Evolutionary conservation across 2,797 vertebrate species (phyloP).

Genomic region (Dermochelys coriacea): DNA sequence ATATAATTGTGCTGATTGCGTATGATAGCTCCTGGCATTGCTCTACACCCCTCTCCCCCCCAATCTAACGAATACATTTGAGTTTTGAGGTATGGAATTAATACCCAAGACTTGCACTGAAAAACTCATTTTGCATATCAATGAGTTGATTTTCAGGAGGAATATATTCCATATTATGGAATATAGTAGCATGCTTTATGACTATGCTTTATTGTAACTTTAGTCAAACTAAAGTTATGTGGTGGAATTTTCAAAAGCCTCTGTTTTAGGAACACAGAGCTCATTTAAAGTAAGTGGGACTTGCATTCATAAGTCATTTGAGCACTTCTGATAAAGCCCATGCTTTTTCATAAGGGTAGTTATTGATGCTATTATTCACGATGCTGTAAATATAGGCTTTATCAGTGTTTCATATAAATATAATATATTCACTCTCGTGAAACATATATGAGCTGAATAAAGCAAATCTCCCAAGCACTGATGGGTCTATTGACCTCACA

Average conservation of each 20-base stretch:
- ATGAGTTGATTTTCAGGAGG: background rate
- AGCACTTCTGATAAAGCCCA: background rate
- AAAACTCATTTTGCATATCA: background rate
- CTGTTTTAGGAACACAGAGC: background rate
- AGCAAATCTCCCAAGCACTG: background rate
- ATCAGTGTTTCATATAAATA: background rate
- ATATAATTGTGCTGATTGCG: background rate
- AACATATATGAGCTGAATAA: background rate
- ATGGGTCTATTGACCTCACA: background rate
- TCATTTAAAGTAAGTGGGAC: background rate
- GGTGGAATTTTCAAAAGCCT: background rate
- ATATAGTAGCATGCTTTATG: background rate
- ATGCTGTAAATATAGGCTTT: background rate
- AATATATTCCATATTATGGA: background rate
- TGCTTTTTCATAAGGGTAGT: background rate
- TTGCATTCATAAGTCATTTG: background rate
- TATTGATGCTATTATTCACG: background rate
- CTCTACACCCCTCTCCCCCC: too few relatives aligned
- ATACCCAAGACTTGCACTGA: background rate
- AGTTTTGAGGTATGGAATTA: background rate
- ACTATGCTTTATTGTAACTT: background rate
- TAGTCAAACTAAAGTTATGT: background rate
- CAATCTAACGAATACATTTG: background rate
- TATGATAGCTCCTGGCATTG: background rate
- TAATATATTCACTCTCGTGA: background rate